Evolutionary conservation across 1,140 invertebrate species (phyloP).

Genomic region (Drosophila littoralis): DNA sequence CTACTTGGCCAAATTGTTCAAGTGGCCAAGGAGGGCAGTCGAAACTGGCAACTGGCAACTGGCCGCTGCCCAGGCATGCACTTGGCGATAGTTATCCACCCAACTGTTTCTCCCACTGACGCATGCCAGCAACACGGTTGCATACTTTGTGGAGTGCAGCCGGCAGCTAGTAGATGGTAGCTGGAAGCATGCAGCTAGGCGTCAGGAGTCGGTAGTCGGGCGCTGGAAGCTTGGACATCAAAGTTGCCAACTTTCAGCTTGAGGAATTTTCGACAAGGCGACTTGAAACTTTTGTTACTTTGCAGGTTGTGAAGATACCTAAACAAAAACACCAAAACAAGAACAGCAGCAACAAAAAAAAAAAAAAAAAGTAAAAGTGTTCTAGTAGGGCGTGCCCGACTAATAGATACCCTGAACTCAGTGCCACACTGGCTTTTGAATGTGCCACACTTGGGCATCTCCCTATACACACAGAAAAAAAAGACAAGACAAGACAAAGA

Average conservation of each 20-base stretch:
- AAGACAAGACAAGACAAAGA: no score
- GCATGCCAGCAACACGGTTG: conserved; percentile 42
- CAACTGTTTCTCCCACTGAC: conserved; percentile 26
- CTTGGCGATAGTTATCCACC: conserved; percentile 52
- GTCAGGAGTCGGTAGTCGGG: neutral
- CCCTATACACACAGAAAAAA: no score
- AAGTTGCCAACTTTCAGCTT: conserved; percentile 80
- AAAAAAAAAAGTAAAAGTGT: neutral
- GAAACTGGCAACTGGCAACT: conserved; percentile 38
- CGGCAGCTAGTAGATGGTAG: neutral
- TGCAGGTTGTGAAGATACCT: conserved; percentile 50
- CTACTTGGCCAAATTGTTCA: conserved; percentile 53
- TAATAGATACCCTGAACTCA: no score
- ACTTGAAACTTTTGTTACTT: conserved; percentile 78
- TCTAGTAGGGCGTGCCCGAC: no score
- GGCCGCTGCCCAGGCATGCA: conserved; percentile 70
- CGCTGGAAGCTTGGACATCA: conserved; percentile 61
- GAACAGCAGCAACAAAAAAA: conserved; percentile 2
- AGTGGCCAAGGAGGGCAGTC: conserved; percentile 34
- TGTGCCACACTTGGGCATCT: no score
- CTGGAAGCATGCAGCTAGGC: neutral
- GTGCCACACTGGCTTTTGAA: no score
- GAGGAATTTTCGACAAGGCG: conserved; percentile 81
- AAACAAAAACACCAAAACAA: conserved; percentile 26
- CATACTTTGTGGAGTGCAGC: conserved; percentile 43